Percentiles rank a stretch among this genome's conserved stretches.
Evolutionary conservation across 2,113 vertebrate genomes (phyloP).

Genomic region (Penelope pileata): DNA sequence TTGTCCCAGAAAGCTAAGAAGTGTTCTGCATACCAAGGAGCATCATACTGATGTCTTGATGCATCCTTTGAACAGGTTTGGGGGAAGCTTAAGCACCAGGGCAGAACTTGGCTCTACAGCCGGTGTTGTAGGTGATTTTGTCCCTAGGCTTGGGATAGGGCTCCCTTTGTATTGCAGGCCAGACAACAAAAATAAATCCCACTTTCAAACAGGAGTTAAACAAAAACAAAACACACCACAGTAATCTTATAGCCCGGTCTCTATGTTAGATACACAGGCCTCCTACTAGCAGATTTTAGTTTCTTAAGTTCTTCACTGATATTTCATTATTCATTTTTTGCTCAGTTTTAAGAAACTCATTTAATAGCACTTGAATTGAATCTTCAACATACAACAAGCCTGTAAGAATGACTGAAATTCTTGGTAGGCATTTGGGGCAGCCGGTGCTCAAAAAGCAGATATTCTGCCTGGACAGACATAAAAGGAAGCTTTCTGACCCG

Average conservation of each 20-base stretch:
- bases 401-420: background rate
- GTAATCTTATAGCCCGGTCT: background rate
- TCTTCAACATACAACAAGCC: background rate
- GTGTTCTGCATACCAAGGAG: background rate
- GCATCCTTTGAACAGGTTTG: background rate
- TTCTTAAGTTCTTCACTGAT: background rate
- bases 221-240: background rate
- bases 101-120: background rate
- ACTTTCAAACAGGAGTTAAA: background rate
- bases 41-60: background rate
- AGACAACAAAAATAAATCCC: background rate
- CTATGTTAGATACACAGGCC: background rate
- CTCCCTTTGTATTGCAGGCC: background rate
- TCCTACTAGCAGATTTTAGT: background rate
- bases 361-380: background rate
- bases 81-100: background rate
- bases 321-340: background rate
- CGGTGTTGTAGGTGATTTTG: background rate
- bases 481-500: conserved; percentile 80
- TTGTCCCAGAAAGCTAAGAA: background rate
- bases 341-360: background rate
- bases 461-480: background rate
- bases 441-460: background rate
- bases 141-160: background rate
- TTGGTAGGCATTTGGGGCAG: background rate